Percentiles rank a stretch among this genome's conserved stretches.
Evolutionary conservation across 1,140 invertebrate genomes (phyloP).

Genomic region (Alviniconcha marisindica): DNA sequence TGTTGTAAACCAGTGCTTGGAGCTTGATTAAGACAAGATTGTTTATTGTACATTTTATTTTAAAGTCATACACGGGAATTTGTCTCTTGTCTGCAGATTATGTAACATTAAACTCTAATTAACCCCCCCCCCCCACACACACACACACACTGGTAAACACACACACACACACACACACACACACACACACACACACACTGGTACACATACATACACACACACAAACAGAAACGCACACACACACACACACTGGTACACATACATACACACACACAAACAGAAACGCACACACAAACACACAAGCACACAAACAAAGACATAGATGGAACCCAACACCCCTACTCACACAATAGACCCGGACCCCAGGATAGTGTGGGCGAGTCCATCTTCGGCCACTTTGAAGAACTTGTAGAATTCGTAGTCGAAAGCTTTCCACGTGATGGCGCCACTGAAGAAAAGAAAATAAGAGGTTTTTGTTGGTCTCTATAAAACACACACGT

Average conservation of each 20-base stretch:
- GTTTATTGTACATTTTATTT: too few species aligned
- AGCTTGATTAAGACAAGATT: too few species aligned
- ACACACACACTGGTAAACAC: too few species aligned
- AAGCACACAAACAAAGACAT: too few species aligned
- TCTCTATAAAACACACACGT: too few species aligned
- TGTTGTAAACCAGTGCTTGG: too few species aligned
- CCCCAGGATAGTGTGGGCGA: background rate
- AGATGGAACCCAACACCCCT: too few species aligned
- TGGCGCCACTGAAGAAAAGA: background rate
- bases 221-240: background rate
- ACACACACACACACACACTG: slow-evolving; percentile 10
- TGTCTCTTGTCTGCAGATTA: too few species aligned
- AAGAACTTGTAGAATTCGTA: background rate
- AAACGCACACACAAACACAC: background rate
- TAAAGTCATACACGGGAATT: too few species aligned
- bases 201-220: background rate
- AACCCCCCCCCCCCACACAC: too few species aligned
- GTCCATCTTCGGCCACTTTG: background rate
- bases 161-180: slow-evolving; percentile 1
- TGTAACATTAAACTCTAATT: too few species aligned
- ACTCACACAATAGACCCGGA: background rate
- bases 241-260: background rate
- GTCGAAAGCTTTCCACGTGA: background rate
- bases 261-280: background rate
- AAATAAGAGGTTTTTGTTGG: too few species aligned